phyloP scores from a whole-genome alignment of 2,113 vertebrate species.

The Phocoena phocoena region DNA sequence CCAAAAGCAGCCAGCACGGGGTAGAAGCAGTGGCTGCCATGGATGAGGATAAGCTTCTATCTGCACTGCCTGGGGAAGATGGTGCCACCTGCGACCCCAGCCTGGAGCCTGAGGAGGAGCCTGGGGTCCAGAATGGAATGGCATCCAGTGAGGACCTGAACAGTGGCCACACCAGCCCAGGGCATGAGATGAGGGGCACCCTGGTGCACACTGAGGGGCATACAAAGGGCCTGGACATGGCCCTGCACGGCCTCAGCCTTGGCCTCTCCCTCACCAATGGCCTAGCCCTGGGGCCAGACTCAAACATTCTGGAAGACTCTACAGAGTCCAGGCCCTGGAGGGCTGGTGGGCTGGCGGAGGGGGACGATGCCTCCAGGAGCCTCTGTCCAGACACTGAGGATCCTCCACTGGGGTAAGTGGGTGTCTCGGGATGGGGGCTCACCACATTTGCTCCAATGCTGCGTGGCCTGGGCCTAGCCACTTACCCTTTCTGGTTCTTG shows the following conservation, averaged over 20 bases:
- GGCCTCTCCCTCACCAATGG: slow-evolving; percentile 64
- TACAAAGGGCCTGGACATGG: not conserved
- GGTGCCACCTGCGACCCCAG: not conserved
- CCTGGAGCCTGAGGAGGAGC: slow-evolving; percentile 2
- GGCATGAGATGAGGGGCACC: not conserved
- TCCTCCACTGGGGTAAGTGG: slow-evolving; percentile 65
- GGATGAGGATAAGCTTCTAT: slow-evolving; percentile 30
- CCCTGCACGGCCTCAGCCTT: slow-evolving; percentile 43
- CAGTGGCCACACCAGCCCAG: not conserved
- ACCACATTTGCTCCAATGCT: not conserved
- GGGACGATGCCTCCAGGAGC: not conserved
- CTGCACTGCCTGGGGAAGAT: not conserved
- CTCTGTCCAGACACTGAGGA: slow-evolving; percentile 56
- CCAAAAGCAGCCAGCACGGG: not conserved
- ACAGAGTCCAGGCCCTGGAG: slow-evolving; percentile 53
- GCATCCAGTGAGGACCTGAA: not conserved
- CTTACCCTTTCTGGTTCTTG: not conserved
- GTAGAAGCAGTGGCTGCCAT: slow-evolving; percentile 42
- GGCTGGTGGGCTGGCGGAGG: not conserved
- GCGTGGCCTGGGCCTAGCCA: not conserved
- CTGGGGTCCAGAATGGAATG: slow-evolving; percentile 6
- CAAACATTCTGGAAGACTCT: slow-evolving; percentile 46
- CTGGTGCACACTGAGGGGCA: not conserved
- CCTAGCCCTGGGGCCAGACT: slow-evolving; percentile 41
- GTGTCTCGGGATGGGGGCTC: not conserved